Evolutionary conservation across 2,888 invertebrate species (phyloP).

Genomic region (Protophormia terraenovae): DNA sequence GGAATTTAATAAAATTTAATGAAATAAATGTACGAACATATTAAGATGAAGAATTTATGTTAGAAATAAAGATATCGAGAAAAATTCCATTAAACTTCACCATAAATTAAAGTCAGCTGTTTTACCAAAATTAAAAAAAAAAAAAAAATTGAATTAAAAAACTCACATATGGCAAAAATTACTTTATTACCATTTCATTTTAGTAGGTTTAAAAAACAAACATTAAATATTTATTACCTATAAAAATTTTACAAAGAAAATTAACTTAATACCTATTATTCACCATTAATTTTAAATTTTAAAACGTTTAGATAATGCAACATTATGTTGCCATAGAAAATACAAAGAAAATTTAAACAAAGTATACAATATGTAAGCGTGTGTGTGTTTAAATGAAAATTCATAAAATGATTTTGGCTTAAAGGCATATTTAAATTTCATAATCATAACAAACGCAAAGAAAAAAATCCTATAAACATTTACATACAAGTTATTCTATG

Average conservation of each 20-base stretch:
- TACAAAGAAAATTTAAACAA: neutral
- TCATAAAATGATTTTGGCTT: conserved; percentile 5
- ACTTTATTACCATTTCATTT: neutral
- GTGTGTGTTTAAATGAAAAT: no score
- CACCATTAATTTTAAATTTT: neutral
- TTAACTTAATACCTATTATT: neutral
- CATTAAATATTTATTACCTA: neutral
- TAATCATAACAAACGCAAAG: conserved; percentile 12
- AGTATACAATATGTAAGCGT: neutral
- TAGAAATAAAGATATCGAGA: no score
- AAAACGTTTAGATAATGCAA: neutral
- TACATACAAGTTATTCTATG: neutral
- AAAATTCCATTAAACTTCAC: no score
- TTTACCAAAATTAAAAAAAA: no score
- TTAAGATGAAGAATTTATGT: no score
- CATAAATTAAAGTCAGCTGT: no score
- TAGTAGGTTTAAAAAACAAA: neutral
- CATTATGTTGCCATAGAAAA: neutral
- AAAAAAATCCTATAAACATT: neutral
- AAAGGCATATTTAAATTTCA: conserved; percentile 23
- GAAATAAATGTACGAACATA: no score
- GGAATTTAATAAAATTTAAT: neutral
- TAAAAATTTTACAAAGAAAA: neutral
- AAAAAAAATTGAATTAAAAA: no score
- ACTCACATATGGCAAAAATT: neutral